Evolutionary conservation across 2,797 vertebrate species (phyloP), one percentile per base, ranked within the genome.

Genomic region (Luscinia luscinia): DNA sequence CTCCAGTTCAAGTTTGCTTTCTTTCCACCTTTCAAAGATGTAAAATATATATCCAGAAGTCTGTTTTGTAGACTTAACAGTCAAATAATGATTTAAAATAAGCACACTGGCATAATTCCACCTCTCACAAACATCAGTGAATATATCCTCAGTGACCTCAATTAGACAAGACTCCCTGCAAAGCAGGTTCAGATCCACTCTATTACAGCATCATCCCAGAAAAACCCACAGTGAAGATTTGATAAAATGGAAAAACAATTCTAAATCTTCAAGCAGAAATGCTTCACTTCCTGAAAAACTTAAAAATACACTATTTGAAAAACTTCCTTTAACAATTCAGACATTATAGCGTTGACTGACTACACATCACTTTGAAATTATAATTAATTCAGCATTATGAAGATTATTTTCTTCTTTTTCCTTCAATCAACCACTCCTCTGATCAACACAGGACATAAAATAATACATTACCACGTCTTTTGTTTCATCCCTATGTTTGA

Each of bases 401-500:
- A 82, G 52, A 15, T 24, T 38, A 52, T 51, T 63, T 61, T n/a
- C 32, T 21, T 13, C 63, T 38, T 46, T 43, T 59, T 3, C 30
- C 28, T 92, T 93, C 76, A 89, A 7, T 80, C 54, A 81, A 94
- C 55, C n/a, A 86, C 43, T 84, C 93, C 66, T 89, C n/a, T 83
- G 64, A 95, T 68, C 97, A 91, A 96, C 2, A 6, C 1, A 2
- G 89, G 55, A 43, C 61, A 94, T 51, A 49, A 95, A 91, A 95
- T 24, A 49, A 69, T 83, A 93, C 92, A 84, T 77, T 62, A 94
- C 38, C 86, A 63, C 55, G 43, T 69, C 68, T 96, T 97, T 96
- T 96, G 77, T 95, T 97, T 84, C 77, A 68, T 86, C 70, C n/a
- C 41, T 82, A 52, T 86, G 70, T 49, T 93, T 97, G 88, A 95